These are phyloP conservation scores for Bombycilla garrulus DNA, from an alignment of 2,113 vertebrate species.

Conservation along the genomic window DNA sequence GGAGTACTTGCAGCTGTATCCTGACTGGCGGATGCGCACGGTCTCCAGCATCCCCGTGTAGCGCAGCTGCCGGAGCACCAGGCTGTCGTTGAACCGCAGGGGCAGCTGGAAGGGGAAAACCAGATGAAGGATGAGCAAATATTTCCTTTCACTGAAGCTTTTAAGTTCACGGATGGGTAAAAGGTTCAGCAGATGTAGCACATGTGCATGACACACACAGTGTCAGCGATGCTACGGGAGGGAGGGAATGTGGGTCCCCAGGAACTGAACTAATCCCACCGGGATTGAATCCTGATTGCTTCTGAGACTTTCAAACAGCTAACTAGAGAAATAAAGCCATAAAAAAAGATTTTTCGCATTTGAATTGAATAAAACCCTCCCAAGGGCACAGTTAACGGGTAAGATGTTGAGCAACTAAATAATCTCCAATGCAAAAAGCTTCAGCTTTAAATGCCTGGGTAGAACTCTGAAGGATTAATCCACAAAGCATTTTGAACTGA, in stretches of 20 bases:
- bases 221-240: rapidly evolving
- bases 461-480: background rate
- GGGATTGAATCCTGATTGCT: background rate
- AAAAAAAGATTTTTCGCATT: background rate
- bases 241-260: background rate
- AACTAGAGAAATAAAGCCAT: background rate
- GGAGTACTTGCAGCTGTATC: conserved; percentile 94
- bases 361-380: background rate
- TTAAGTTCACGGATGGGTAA: background rate
- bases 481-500: background rate
- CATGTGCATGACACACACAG: rapidly evolving
- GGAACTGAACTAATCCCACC: background rate
- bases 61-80: conserved; percentile 95
- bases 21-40: conserved; percentile 92
- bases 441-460: background rate
- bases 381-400: background rate
- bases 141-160: background rate
- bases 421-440: background rate
- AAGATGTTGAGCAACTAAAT: background rate
- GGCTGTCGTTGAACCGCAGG: conserved; percentile 85
- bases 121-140: background rate
- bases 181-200: background rate
- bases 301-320: background rate
- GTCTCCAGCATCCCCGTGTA: conserved; percentile 99
- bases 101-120: conserved; percentile 81